These are phyloP conservation scores for Colistium nudipinnis DNA, from an alignment of 2,113 vertebrate genomes.

Conservation along the genomic window DNA sequence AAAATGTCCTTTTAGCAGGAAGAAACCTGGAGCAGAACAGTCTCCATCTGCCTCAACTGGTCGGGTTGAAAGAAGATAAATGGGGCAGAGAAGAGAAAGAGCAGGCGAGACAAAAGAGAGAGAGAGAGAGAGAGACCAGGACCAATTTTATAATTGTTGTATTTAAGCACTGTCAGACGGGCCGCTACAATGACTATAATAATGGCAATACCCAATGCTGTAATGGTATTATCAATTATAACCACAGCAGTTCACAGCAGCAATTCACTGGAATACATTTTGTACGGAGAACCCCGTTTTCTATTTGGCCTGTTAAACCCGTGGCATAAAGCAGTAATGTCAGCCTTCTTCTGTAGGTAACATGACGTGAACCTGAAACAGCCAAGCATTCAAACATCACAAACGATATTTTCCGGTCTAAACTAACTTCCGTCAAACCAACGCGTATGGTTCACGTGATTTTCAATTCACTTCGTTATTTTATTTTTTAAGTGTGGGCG, in stretches of 20 bases:
- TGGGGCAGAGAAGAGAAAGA: background rate
- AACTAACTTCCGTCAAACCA: too few relatives aligned
- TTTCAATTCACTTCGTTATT: too few relatives aligned
- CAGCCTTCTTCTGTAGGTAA: too few relatives aligned
- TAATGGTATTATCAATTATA: background rate
- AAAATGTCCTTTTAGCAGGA: background rate
- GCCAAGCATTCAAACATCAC: too few relatives aligned
- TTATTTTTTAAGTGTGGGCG: too few relatives aligned
- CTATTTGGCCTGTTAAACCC: background rate
- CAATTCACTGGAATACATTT: background rate
- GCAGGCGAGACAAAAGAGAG: background rate
- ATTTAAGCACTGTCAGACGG: background rate
- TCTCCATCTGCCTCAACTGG: constrained; percentile 1
- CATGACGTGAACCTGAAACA: too few relatives aligned
- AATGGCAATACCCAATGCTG: background rate
- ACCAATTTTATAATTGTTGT: background rate
- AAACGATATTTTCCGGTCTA: too few relatives aligned
- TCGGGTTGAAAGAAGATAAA: background rate
- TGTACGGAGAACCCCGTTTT: background rate
- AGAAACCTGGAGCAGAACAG: background rate
- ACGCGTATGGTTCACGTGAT: too few relatives aligned
- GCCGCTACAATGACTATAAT: background rate
- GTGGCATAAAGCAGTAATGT: too few relatives aligned
- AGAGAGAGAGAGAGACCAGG: background rate
- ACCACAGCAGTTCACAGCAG: background rate